phyloP scores from a whole-genome alignment of 2,797 vertebrate species.

The Corythornis leucogaster region DNA sequence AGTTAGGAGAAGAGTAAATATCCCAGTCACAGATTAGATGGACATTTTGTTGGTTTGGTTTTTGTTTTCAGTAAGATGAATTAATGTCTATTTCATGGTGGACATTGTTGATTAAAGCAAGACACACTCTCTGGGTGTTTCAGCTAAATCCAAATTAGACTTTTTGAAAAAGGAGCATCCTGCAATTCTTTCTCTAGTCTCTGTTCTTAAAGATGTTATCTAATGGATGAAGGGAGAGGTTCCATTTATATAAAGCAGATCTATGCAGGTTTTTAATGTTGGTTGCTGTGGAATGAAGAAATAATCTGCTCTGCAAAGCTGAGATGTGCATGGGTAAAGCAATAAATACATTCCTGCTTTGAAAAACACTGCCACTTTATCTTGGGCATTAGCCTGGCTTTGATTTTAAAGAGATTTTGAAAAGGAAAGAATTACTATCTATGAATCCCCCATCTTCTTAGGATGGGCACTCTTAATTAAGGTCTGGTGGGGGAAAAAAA shows the following conservation, averaged over 20 bases:
- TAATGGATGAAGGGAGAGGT: not conserved
- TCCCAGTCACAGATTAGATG: not conserved
- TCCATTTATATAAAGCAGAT: not conserved
- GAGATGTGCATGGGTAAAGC: not conserved
- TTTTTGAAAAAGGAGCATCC: not conserved
- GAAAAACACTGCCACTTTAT: not conserved
- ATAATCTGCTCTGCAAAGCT: not conserved
- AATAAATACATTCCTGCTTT: not conserved
- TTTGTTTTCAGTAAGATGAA: not conserved
- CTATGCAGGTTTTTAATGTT: not conserved
- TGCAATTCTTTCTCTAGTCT: not conserved
- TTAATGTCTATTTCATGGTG: not conserved
- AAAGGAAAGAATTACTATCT: not conserved
- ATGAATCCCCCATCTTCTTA: not conserved
- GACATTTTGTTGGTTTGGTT: not conserved
- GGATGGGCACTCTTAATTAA: not conserved
- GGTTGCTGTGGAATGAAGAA: not conserved
- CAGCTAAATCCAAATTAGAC: not conserved
- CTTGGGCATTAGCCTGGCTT: not conserved
- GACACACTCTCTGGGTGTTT: not conserved
- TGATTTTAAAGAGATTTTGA: not conserved
- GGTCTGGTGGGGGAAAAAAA: not conserved
- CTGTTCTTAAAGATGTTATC: not conserved
- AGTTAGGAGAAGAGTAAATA: not conserved
- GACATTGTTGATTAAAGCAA: not conserved